phyloP scores from a whole-genome alignment of 1,140 invertebrate species.

The Drosophila pandora region DNA sequence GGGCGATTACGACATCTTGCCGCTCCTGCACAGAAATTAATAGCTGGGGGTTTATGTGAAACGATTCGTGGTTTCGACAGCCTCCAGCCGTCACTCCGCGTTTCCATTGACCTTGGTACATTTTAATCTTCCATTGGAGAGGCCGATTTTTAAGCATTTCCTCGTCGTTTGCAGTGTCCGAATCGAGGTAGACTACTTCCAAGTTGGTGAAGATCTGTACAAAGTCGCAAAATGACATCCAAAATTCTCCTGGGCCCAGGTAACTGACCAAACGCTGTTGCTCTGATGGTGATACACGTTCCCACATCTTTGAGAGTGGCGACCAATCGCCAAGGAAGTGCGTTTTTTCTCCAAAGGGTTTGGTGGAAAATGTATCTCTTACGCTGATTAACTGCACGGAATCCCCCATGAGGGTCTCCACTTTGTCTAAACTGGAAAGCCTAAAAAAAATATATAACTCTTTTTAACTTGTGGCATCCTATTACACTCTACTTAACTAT shows the following conservation, averaged over 20 bases:
- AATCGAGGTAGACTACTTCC: slow-evolving; percentile 94
- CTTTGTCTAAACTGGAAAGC: slow-evolving; percentile 91
- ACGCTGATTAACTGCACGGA: slow-evolving; percentile 89
- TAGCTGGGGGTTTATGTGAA: slow-evolving; percentile 96
- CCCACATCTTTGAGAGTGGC: slow-evolving; percentile 89
- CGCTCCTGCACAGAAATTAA: slow-evolving; percentile 91
- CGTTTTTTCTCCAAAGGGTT: slow-evolving; percentile 85
- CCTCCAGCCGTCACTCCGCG: slow-evolving; percentile 95
- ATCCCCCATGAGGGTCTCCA: slow-evolving; percentile 90
- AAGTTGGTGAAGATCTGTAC: slow-evolving; percentile 92
- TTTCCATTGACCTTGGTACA: slow-evolving; percentile 94
- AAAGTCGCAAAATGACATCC: slow-evolving; percentile 94
- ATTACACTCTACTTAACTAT: neutral
- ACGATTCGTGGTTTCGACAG: slow-evolving; percentile 95
- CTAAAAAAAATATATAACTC: slow-evolving; percentile 76
- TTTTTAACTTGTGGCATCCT: neutral
- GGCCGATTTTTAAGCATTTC: slow-evolving; percentile 90
- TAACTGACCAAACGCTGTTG: slow-evolving; percentile 89
- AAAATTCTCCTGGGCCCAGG: slow-evolving; percentile 92
- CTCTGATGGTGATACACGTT: slow-evolving; percentile 89
- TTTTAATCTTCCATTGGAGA: slow-evolving; percentile 92
- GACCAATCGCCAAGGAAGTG: slow-evolving; percentile 91
- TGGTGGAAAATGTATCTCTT: slow-evolving; percentile 87
- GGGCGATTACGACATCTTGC: slow-evolving; percentile 93
- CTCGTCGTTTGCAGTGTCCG: slow-evolving; percentile 93